Evolutionary conservation across 2,797 vertebrate species (phyloP).

Genomic region (Macropodus opercularis): DNA sequence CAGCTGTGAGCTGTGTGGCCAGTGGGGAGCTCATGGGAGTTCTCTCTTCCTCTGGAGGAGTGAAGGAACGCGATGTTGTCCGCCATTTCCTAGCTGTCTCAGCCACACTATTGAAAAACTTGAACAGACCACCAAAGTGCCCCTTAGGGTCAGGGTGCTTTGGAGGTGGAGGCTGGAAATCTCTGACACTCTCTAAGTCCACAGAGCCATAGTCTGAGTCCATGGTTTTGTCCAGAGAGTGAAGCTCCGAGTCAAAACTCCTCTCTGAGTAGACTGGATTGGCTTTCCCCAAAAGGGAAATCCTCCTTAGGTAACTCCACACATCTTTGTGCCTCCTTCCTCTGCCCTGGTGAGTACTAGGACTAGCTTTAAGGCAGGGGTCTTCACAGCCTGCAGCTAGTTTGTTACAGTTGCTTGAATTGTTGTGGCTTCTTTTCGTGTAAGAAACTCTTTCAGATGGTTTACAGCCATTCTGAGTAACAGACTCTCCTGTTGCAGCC

Average conservation of each 20-base stretch:
- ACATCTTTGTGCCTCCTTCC: constrained; percentile 84
- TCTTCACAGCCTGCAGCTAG: constrained; percentile 73
- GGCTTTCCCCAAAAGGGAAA: constrained; percentile 85
- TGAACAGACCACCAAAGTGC: constrained; percentile 86
- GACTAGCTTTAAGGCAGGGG: constrained; percentile 71
- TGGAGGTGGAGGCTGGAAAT: constrained; percentile 71
- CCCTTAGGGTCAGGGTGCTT: constrained; percentile 78
- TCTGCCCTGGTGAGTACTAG: constrained; percentile 69
- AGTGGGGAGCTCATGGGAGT: constrained; percentile 71
- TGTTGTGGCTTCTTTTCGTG: constrained; percentile 74
- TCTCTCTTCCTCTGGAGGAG: constrained; percentile 82
- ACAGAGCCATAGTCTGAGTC: constrained; percentile 80
- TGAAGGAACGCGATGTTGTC: constrained; percentile 84
- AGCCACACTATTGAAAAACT: constrained; percentile 89
- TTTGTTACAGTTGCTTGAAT: constrained; percentile 78
- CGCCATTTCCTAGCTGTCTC: constrained; percentile 88
- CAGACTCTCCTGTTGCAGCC: constrained; percentile 66
- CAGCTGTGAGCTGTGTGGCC: constrained; percentile 43
- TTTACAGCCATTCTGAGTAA: constrained; percentile 74
- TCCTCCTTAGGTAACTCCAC: constrained; percentile 90
- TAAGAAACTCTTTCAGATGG: constrained; percentile 72
- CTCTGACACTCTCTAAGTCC: constrained; percentile 82
- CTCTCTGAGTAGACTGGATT: constrained; percentile 81
- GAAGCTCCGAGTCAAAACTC: constrained; percentile 84
- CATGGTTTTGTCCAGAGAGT: constrained; percentile 80